Evolutionary conservation across 1,140 invertebrate species (phyloP).

Genomic region (Sarcophaga peregrina): DNA sequence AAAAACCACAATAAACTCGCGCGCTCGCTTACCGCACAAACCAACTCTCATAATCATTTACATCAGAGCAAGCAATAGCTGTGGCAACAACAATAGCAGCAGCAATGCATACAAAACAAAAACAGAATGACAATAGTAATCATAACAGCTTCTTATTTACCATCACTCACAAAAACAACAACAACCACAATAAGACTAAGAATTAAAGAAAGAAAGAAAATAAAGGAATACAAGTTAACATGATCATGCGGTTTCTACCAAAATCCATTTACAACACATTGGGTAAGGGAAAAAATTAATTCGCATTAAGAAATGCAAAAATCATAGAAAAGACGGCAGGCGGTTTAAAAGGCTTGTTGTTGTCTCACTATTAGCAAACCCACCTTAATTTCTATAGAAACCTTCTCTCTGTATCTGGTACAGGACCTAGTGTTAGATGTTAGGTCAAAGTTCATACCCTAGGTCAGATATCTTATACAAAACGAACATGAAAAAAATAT

Average conservation of each 20-base stretch:
- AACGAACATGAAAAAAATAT: too few relatives aligned
- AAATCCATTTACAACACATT: neutral
- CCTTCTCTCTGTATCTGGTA: too few relatives aligned
- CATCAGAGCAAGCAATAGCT: too few relatives aligned
- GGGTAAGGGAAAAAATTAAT: neutral
- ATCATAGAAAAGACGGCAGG: too few relatives aligned
- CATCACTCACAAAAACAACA: constrained; percentile 40
- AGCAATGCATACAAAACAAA: too few relatives aligned
- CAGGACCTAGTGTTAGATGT: too few relatives aligned
- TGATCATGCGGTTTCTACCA: constrained; percentile 8
- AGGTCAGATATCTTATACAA: too few relatives aligned
- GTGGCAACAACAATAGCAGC: neutral
- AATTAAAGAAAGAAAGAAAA: constrained; percentile 25
- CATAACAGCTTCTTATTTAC: constrained; percentile 49
- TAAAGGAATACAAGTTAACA: neutral
- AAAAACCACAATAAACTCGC: neutral
- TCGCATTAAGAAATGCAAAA: neutral
- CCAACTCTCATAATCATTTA: neutral
- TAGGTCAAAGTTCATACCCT: too few relatives aligned
- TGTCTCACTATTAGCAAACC: too few relatives aligned
- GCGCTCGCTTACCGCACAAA: neutral
- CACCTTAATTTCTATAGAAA: too few relatives aligned
- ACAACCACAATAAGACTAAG: neutral
- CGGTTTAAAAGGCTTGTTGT: too few relatives aligned
- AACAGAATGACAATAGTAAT: constrained; percentile 11